These are phyloP conservation scores for Heterotis niloticus DNA, from an alignment of 2,113 vertebrate species.

Conservation along the genomic window DNA sequence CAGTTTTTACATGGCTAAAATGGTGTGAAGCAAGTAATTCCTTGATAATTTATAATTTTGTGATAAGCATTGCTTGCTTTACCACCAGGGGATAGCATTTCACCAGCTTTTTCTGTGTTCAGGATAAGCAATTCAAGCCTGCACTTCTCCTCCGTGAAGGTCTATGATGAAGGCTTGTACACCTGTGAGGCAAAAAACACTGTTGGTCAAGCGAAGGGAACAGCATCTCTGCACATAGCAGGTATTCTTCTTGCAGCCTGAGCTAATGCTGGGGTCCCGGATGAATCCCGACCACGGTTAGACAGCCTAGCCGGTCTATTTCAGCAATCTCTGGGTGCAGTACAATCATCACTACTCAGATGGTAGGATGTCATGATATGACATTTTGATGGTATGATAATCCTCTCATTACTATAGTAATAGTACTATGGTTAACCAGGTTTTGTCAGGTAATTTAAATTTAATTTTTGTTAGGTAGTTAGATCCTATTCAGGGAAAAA, in stretches of 20 bases:
- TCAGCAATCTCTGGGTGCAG: background rate
- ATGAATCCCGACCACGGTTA: background rate
- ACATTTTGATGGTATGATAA: no score
- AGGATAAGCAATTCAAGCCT: constrained; percentile 62
- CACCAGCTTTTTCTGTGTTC: constrained; percentile 29
- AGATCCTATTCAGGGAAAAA: no score
- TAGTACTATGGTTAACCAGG: no score
- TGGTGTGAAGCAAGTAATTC: constrained; percentile 1
- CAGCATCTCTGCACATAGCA: constrained; percentile 54
- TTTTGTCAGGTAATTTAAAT: no score
- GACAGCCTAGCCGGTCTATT: background rate
- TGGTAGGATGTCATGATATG: no score
- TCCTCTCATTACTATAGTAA: no score
- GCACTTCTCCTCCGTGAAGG: constrained; percentile 57
- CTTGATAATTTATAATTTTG: background rate
- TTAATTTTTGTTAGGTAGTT: no score
- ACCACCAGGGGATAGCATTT: background rate
- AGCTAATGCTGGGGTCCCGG: background rate
- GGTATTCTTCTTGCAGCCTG: constrained; percentile 45
- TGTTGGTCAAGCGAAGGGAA: constrained; percentile 49
- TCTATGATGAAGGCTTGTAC: constrained; percentile 63
- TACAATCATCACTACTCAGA: no score
- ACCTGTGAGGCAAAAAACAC: constrained; percentile 60
- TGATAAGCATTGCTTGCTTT: background rate
- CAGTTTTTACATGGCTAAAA: no score